Evolutionary conservation across 2,113 vertebrate genomes (phyloP).

Genomic region (Choloepus hoffmanni): DNA sequence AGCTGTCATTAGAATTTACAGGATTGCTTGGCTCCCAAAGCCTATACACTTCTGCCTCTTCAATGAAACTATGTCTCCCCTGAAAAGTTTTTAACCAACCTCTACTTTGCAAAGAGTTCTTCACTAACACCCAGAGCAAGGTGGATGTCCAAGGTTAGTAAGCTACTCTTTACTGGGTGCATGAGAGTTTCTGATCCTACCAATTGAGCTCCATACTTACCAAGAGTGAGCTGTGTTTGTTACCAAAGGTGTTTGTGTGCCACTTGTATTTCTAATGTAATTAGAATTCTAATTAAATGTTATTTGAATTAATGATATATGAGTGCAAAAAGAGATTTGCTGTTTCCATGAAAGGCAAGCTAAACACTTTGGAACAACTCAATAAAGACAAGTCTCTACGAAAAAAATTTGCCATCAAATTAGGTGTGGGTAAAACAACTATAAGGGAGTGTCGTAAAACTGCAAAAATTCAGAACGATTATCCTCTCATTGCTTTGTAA

Average conservation of each 20-base stretch:
- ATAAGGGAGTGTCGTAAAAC: too few relatives aligned
- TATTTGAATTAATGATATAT: background rate
- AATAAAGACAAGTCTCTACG: background rate
- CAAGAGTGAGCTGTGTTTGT: background rate
- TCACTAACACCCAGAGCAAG: background rate
- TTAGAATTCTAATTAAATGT: conserved; percentile 43
- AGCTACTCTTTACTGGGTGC: accelerated
- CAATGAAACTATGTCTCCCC: background rate
- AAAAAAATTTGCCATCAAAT: background rate
- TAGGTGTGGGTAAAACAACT: background rate
- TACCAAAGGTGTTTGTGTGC: background rate
- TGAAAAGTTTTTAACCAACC: background rate
- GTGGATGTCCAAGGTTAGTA: background rate
- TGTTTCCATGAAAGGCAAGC: background rate
- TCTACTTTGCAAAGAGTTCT: background rate
- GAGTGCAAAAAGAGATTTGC: background rate
- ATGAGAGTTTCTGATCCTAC: background rate
- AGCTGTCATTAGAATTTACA: background rate
- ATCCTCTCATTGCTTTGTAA: too few relatives aligned
- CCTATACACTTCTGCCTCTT: background rate
- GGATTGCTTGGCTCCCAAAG: background rate
- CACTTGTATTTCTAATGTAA: background rate
- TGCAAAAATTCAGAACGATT: background rate
- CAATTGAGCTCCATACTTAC: accelerated
- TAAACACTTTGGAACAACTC: background rate